Evolutionary conservation across 1,140 invertebrate genomes (phyloP).

Genomic region (Neodiprion lecontei): DNA sequence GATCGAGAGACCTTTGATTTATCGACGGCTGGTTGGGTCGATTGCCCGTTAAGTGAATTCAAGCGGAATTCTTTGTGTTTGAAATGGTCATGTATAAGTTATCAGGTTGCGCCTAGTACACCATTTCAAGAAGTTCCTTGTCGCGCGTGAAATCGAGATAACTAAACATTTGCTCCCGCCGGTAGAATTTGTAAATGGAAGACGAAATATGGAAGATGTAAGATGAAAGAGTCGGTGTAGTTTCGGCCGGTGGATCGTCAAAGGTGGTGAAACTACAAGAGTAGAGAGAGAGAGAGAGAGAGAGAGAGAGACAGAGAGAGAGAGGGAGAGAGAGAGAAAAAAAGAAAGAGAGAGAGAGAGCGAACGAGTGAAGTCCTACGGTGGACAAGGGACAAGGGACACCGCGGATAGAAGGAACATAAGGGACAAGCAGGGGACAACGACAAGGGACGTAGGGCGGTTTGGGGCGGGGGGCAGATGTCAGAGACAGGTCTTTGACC

Average conservation of each 20-base stretch:
- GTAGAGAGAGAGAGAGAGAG: slow-evolving; percentile 14
- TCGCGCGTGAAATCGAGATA: no score
- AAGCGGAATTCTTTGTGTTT: no score
- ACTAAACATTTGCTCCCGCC: no score
- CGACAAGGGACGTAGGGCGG: not conserved
- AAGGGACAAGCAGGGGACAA: not conserved
- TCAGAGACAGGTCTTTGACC: slow-evolving; percentile 23
- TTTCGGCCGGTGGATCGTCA: not conserved
- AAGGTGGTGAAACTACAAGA: slow-evolving; percentile 2
- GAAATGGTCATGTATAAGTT: no score
- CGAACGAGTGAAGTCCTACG: slow-evolving; percentile 6
- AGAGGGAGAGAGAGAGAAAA: not conserved
- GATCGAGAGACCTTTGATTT: no score
- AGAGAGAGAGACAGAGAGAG: slow-evolving; percentile 20
- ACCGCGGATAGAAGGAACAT: not conserved
- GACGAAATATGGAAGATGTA: not conserved
- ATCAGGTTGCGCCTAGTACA: no score
- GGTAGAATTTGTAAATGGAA: no score
- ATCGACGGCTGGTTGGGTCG: no score
- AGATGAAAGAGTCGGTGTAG: slow-evolving; percentile 7
- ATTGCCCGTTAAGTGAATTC: no score
- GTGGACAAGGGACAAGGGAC: slow-evolving; percentile 3
- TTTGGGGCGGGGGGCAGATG: slow-evolving; percentile 1
- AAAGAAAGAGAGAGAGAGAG: slow-evolving; percentile 2
- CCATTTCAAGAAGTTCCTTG: no score